A percentile compares a stretch with the other conserved stretches of the same genome.
These are phyloP conservation scores for Ctenicera cuprea DNA, from an alignment of 2,888 invertebrate species.

Conservation along the genomic window DNA sequence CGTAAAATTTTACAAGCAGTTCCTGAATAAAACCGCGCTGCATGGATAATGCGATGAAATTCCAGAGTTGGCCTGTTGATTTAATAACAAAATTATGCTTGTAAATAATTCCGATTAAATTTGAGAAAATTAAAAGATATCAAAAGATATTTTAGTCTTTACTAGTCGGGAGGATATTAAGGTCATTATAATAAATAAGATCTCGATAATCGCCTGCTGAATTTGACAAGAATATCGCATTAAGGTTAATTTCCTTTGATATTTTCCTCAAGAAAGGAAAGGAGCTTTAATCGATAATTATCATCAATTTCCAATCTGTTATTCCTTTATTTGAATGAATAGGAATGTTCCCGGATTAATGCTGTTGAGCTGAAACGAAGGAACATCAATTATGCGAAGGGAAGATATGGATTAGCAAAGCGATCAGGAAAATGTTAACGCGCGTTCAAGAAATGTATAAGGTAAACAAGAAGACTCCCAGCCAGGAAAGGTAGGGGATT, in stretches of 20 bases:
- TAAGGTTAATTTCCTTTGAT: slow-evolving; percentile 34
- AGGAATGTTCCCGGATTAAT: slow-evolving; percentile 26
- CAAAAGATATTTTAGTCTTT: neutral
- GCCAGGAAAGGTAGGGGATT: slow-evolving; percentile 4
- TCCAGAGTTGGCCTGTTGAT: neutral
- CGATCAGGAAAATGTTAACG: slow-evolving; percentile 35
- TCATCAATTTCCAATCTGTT: slow-evolving; percentile 46
- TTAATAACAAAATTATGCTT: neutral
- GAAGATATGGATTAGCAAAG: slow-evolving; percentile 31
- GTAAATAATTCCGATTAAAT: too few species aligned
- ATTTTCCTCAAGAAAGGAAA: slow-evolving; percentile 3
- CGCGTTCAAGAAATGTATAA: slow-evolving; percentile 22
- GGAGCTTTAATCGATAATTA: slow-evolving; percentile 37
- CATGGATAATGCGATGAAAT: slow-evolving; percentile 5
- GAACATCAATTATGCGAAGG: slow-evolving; percentile 42
- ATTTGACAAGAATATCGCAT: slow-evolving; percentile 27
- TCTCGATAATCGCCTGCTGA: slow-evolving; percentile 16
- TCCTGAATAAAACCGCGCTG: slow-evolving; percentile 1
- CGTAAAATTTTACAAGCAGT: slow-evolving; percentile 20
- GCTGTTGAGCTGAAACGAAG: slow-evolving; percentile 26
- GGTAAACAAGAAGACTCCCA: slow-evolving; percentile 33
- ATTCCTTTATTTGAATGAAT: slow-evolving; percentile 43
- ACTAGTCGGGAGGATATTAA: neutral
- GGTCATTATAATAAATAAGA: slow-evolving; percentile 27
- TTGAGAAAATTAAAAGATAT: too few species aligned